Evolutionary conservation across 2,797 vertebrate genomes (phyloP).

Genomic region (Lophotriccus pileatus): DNA sequence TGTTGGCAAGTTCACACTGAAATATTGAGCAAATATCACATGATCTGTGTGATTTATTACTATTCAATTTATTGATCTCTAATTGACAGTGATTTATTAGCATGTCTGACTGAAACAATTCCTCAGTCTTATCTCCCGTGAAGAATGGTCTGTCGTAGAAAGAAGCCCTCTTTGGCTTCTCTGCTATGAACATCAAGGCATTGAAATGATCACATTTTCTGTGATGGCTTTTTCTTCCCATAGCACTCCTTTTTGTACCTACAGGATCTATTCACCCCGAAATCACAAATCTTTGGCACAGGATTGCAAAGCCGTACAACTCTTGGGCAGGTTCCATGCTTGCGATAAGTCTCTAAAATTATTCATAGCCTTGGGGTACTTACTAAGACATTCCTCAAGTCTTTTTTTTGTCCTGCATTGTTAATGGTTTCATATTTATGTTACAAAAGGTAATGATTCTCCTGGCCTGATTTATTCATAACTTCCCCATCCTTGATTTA

Average conservation of each 20-base stretch:
- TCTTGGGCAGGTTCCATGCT: background rate
- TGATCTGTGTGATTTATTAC: background rate
- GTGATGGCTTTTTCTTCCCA: background rate
- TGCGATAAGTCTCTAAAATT: background rate
- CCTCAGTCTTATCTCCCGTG: background rate
- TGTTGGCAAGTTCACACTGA: background rate
- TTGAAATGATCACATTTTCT: background rate
- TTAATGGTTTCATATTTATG: background rate
- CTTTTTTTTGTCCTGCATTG: background rate
- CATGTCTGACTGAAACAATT: background rate
- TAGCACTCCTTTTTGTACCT: background rate
- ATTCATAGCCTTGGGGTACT: background rate
- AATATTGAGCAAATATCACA: background rate
- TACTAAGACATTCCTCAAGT: background rate
- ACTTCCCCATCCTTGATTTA: background rate
- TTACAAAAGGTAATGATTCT: background rate
- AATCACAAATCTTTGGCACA: background rate
- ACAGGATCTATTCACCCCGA: background rate
- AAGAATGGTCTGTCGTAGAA: background rate
- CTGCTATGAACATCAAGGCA: background rate
- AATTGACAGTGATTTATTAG: background rate
- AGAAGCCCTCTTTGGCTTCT: background rate
- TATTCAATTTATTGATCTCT: slow-evolving; percentile 16
- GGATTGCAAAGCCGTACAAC: background rate
- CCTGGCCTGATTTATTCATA: background rate